Evolutionary conservation across 2,888 invertebrate species (phyloP).

Genomic region (Glaucopsyche alexis): DNA sequence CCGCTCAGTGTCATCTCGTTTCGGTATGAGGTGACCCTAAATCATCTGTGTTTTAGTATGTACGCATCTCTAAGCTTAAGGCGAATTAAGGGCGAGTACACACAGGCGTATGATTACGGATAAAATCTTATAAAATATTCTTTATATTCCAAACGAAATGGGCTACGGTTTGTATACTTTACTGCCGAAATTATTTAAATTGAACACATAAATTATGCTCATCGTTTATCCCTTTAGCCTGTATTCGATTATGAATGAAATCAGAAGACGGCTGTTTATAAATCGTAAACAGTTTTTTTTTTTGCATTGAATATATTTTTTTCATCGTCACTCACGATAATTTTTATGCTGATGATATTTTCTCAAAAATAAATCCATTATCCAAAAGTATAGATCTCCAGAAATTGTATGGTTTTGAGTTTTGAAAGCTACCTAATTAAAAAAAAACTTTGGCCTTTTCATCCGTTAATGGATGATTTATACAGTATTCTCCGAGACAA

Average conservation of each 20-base stretch:
- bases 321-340: not conserved
- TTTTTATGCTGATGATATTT: no score
- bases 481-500: no score
- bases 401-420: no score
- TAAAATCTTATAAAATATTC: slow-evolving; percentile 7
- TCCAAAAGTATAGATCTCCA: no score
- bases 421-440: no score
- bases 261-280: not conserved
- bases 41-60: not conserved
- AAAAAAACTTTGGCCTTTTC: no score
- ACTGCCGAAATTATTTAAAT: slow-evolving; percentile 14
- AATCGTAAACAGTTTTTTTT: not conserved
- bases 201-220: slow-evolving; percentile 16
- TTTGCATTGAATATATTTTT: not conserved
- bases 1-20: no score
- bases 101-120: not conserved
- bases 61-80: not conserved
- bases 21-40: no score
- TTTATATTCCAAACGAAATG: slow-evolving; percentile 8
- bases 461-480: no score
- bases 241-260: not conserved
- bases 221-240: not conserved
- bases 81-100: slow-evolving; percentile 15
- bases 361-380: no score
- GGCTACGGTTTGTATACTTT: slow-evolving; percentile 17